Percentiles rank a stretch among this genome's conserved stretches.
These are phyloP conservation scores for Drosophila ercepeae DNA, from an alignment of 1,140 invertebrate species.

Conservation along the genomic window DNA sequence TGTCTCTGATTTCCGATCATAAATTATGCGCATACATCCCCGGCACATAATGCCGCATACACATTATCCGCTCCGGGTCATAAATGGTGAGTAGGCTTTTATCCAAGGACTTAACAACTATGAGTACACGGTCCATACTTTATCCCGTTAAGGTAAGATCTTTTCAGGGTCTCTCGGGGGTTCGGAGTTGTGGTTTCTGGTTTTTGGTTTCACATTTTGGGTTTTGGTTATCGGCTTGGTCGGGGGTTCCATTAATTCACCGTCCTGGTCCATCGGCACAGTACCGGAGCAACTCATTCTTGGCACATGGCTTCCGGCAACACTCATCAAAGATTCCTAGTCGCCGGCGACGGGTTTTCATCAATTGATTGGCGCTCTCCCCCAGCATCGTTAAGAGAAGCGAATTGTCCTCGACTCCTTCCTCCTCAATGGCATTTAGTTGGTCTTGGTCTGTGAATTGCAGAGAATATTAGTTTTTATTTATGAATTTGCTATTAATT, in stretches of 20 bases:
- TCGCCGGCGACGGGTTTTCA: slow-evolving; percentile 37
- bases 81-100: slow-evolving; percentile 1
- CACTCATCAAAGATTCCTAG: slow-evolving; percentile 48
- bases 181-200: neutral
- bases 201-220: neutral
- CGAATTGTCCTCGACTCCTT: slow-evolving; percentile 5
- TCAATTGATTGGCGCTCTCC: slow-evolving; percentile 15
- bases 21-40: slow-evolving; percentile 43
- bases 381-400: slow-evolving; percentile 24
- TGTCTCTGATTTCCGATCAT: slow-evolving; percentile 39
- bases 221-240: too few relatives aligned
- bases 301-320: slow-evolving; percentile 39
- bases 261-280: slow-evolving; percentile 27
- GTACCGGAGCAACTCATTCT: slow-evolving; percentile 26
- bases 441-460: neutral
- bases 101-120: slow-evolving; percentile 16
- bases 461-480: neutral
- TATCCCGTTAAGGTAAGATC: neutral
- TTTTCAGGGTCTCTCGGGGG: neutral
- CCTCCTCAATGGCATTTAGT: slow-evolving; percentile 3
- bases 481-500: neutral
- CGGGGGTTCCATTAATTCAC: neutral
- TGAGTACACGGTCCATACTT: neutral
- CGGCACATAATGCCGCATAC: slow-evolving; percentile 1
- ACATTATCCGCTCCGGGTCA: slow-evolving; percentile 13